Evolutionary conservation across 2,888 invertebrate genomes (phyloP), one percentile per base, ranked within the genome.

Genomic region (Tinea semifulvella): DNA sequence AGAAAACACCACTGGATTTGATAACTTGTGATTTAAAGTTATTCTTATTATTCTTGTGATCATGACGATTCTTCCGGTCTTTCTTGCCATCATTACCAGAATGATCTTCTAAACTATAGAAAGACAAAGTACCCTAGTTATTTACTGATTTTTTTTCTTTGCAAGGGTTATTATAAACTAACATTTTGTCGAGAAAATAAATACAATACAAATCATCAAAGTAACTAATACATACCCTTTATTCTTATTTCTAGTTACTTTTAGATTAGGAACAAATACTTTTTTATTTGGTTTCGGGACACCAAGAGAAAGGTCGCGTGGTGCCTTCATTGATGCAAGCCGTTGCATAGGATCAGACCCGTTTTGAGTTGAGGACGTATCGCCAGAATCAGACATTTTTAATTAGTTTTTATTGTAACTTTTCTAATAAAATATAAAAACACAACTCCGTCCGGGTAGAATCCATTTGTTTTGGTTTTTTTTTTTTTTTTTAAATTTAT

Each of bases 231-330:
- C 35, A 11, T 31, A 80, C 82, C 68, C 67, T 56, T 79, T 82
- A 53, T 80, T 85, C 60, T 85, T 86, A 58, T 85, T 86, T 44
- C 86, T 76, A 43, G 83, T 67, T 1, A 83, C 85, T 57, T 86
- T 86, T 42, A 86, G 64, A 57, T 86, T 86, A 3, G 86, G 86
- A 1, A 74, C 71, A 52, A 85, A 86, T 1, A 85, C 77, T 60
- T 85, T 86, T 60, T 85, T 86, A 50, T 66, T 76, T 0, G 68
- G 64, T 51, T 80, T 81, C 36, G 60, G 58, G 46, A 68, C 84
- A 10, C 85, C 85, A 2, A 86, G 63, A 0, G 84, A 82, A 11
- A 86, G 63, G 51, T 86, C 86, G 45, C 86, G 68, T 0, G 85
- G 84, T 11, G 83, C 70, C 47, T 84, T 84, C 39, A 82, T 66